phyloP scores from a whole-genome alignment of 2,888 invertebrate genomes.

The Lochmaea crataegi region DNA sequence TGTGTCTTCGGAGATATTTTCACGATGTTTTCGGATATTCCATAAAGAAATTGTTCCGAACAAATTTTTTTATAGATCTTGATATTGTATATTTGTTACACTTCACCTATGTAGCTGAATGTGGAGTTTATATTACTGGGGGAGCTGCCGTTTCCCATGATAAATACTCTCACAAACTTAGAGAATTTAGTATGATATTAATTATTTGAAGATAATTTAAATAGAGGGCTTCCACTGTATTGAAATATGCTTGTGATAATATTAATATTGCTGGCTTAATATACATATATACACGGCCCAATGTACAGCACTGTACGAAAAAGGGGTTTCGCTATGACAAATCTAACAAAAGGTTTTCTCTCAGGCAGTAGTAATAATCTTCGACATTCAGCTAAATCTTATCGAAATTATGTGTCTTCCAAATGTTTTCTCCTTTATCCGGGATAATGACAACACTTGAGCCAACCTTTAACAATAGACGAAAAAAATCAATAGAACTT shows the following conservation, averaged over 20 bases:
- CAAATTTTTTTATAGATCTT: no score
- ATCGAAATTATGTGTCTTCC: conserved; percentile 44
- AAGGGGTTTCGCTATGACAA: conserved; percentile 54
- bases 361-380: conserved; percentile 48
- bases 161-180: no score
- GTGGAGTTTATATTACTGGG: no score
- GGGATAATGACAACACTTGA: conserved; percentile 33
- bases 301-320: conserved; percentile 26
- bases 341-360: conserved; percentile 52
- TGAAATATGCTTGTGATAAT: not conserved
- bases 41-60: no score
- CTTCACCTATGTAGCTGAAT: no score
- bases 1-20: no score
- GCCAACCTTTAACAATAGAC: conserved; percentile 28
- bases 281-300: not conserved
- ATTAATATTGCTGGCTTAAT: not conserved
- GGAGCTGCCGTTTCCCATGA: no score
- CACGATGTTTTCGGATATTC: no score
- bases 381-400: conserved; percentile 44
- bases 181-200: no score
- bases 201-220: no score
- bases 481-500: conserved; percentile 28
- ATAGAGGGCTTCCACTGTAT: no score
- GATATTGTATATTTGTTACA: no score
- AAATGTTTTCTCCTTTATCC: conserved; percentile 45